A percentile compares a stretch with the other conserved stretches of the same genome.
These are phyloP conservation scores for Andrena bicolor DNA, from an alignment of 2,888 invertebrate genomes.

Conservation along the genomic window DNA sequence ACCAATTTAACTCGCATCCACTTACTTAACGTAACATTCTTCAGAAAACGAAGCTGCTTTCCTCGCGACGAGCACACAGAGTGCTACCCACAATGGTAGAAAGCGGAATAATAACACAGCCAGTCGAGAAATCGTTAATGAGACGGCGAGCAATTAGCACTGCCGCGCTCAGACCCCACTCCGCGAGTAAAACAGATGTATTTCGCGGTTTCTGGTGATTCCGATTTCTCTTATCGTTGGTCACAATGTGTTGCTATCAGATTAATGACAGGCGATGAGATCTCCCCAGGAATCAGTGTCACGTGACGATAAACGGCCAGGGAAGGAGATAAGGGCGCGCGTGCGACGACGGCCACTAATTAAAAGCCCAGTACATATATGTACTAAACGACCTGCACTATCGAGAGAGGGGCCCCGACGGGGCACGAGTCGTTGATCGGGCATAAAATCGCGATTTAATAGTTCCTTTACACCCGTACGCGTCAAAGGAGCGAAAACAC, in stretches of 20 bases:
- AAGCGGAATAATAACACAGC: constrained; percentile 31
- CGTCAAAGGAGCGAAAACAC: constrained; percentile 72
- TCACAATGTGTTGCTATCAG: background rate
- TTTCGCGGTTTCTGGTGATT: background rate
- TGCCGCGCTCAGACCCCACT: background rate
- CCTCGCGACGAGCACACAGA: too few species aligned
- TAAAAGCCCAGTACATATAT: constrained; percentile 2
- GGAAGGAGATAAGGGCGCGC: constrained; percentile 66
- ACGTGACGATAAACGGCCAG: background rate
- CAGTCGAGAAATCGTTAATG: constrained; percentile 30
- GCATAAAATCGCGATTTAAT: constrained; percentile 83
- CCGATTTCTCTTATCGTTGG: background rate
- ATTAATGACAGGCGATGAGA: background rate
- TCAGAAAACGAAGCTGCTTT: too few species aligned
- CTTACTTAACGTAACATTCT: too few species aligned
- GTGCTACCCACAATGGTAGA: constrained; percentile 26
- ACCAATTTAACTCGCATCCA: constrained; percentile 7
- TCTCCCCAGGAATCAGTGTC: constrained; percentile 1
- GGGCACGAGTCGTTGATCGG: constrained; percentile 73
- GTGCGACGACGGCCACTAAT: constrained; percentile 28
- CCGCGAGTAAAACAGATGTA: background rate
- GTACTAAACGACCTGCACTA: background rate
- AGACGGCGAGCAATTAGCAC: constrained; percentile 23
- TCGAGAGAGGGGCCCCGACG: background rate
- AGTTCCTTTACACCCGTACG: constrained; percentile 73